Evolutionary conservation across 1,140 invertebrate species (phyloP), one percentile per base, ranked within the genome.

Genomic region (Drosophila littoralis): DNA sequence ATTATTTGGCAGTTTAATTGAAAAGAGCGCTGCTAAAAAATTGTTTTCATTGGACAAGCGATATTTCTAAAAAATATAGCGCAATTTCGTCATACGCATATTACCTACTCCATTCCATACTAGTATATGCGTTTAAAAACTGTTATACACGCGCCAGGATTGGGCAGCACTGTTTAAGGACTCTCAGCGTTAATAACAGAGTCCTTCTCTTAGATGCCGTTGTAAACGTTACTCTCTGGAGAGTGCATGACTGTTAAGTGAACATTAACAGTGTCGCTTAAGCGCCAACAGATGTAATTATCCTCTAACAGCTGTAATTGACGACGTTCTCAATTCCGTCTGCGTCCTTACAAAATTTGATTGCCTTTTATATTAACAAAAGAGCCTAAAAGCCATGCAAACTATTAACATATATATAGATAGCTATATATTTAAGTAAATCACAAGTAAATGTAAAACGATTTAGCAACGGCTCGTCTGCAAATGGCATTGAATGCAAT

Each of bases 261-360:
- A 67, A 59, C 54, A 72, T 28, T 36, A 51, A 58, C 63, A 59
- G 52, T 8, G 61, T n/a, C 17, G n/a, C n/a, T 46, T 46, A 38
- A 70, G 42, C 22, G 10, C 9, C 38, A 59, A 59, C 63, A 67
- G 63, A 58, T 67, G 54, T 58, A 33, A 51, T 17, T 67, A 52
- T 72, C 54, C 63, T 72, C 46, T 71, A 71, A 71, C 68, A 65
- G 68, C 68, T 72, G 69, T 42, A 43, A 72, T 28, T 17, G 36
- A 40, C 12, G 33, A 38, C 38, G 54, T 58, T 72, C 69, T 7
- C 22, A 63, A 46, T 70, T 54, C 15, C 67, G 42, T 1, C 54
- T 9, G 36, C 13, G 36, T 54, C 58, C 48, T 54, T 17, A 10
- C 6, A 28, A n/a, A 10, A 1, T 4, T 32, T 22, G 1, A 33